These are phyloP conservation scores for Channallabes apus DNA, from an alignment of 2,797 vertebrate genomes.

Conservation along the genomic window DNA sequence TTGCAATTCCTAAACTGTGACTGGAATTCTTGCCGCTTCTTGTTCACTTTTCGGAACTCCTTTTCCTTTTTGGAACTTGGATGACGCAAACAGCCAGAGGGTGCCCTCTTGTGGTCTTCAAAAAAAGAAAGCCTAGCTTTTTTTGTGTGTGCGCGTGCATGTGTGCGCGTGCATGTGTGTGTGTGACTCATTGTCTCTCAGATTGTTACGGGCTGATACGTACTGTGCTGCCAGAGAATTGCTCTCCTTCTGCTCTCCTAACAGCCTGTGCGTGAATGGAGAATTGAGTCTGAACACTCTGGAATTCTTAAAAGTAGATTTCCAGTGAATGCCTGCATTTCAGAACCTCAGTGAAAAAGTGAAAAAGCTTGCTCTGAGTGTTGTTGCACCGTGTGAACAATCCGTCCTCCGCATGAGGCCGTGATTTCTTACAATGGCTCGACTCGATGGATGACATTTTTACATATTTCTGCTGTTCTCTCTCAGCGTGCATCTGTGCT, in stretches of 20 bases:
- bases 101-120: neutral
- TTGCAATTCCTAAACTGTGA: too few species aligned
- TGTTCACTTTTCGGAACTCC: too few species aligned
- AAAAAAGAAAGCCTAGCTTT: neutral
- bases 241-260: neutral
- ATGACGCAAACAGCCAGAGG: neutral
- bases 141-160: neutral
- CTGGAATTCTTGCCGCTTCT: too few species aligned
- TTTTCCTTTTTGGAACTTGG: too few species aligned
- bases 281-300: neutral
- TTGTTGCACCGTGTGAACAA: neutral
- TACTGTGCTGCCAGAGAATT: neutral
- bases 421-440: neutral
- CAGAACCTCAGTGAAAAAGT: neutral
- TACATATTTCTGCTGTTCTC: neutral
- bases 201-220: constrained; percentile 8
- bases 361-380: neutral
- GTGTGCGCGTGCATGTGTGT: neutral
- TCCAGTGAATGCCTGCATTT: neutral
- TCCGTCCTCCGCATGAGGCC: neutral
- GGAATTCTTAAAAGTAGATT: neutral
- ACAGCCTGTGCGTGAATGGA: neutral
- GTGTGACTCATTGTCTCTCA: neutral
- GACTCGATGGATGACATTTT: neutral
- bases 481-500: neutral